Conservation (phyloP, 2,797 vertebrate species). For the Chloroceryle inda region DNA sequence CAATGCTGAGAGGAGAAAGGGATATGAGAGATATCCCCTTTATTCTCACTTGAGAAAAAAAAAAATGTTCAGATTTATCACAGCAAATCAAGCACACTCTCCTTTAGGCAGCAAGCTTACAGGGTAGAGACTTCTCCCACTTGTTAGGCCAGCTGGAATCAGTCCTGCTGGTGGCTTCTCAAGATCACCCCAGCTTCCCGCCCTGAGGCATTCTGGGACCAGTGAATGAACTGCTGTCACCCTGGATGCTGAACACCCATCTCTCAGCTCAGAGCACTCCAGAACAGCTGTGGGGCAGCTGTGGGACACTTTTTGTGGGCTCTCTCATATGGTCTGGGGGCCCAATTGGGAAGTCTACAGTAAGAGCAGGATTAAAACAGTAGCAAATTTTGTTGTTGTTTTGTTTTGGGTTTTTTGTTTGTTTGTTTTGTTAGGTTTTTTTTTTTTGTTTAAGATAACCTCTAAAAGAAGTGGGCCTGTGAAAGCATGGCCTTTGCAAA, state of each 20-base stretch:
- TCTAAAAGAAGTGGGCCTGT: background rate
- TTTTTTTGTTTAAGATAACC: background rate
- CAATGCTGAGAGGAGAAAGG: background rate
- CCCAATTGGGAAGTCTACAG: background rate
- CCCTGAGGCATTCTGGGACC: background rate
- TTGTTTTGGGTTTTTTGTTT: background rate
- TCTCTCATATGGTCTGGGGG: accelerated
- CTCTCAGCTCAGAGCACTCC: background rate
- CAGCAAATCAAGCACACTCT: background rate
- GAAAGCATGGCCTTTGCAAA: background rate
- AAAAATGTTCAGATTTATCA: background rate
- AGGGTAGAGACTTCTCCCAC: background rate
- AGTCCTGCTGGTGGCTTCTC: background rate
- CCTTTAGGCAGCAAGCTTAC: background rate
- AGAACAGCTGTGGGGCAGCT: background rate
- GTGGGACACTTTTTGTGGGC: background rate
- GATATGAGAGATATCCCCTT: background rate
- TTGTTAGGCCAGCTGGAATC: background rate
- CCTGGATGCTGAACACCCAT: background rate
- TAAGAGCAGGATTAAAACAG: background rate
- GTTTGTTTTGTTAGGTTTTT: too few relatives aligned
- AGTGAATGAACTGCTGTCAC: background rate
- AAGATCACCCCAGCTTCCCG: background rate
- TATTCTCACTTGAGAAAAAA: background rate
- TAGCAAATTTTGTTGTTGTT: background rate